Evolutionary conservation across 2,888 invertebrate genomes (phyloP), one percentile per base, ranked within the genome.

Genomic region (Timema podura): DNA sequence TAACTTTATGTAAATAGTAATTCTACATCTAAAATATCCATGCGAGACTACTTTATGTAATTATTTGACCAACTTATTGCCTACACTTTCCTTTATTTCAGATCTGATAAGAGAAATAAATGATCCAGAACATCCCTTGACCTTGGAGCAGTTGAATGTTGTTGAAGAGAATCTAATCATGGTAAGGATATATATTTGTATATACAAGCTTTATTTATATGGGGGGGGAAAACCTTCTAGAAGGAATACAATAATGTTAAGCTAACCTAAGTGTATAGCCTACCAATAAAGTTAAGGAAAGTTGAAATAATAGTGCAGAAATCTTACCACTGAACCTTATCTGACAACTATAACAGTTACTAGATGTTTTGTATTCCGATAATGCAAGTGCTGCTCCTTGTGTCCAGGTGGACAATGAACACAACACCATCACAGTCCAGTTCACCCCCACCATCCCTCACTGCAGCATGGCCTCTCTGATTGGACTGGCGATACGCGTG

Each of bases 391-490:
- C 1, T 30, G 13, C 51, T 68, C 5, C 6, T 44, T 9, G 8
- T 61, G 44, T n/a, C 16, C 76, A 88, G 81, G 91, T 97, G 0
- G 86, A 92, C 79, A 90, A 95, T 81, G 83, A 85, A 65, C 83
- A 85, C 0, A 93, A 91, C 78, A 83, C 81, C 9, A 88, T 97
- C 0, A 82, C 86, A 75, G 87, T 99, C 0, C 84, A 88, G 72
- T 99, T 96, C 81, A 98, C 98, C 0, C 99, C 99, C 0, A 99
- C 99, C 0, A 98, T 99, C 76, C 98, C 98, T 0, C 98, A 99
- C 78, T 99, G 99, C 78, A 96, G 96, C 76, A 96, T 98, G 97
- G 98, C 98, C 2, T 97, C 98, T 0, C 82, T 99, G 51, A 97
- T 88, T 75, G 94, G 98, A 2, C 84, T 99, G 0, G 94, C 96